Percentiles rank a stretch among this genome's conserved stretches.
These are phyloP conservation scores for Glandiceps talaboti DNA, from an alignment of 53 echinoderm and acorn worm genomes.

Conservation along the genomic window DNA sequence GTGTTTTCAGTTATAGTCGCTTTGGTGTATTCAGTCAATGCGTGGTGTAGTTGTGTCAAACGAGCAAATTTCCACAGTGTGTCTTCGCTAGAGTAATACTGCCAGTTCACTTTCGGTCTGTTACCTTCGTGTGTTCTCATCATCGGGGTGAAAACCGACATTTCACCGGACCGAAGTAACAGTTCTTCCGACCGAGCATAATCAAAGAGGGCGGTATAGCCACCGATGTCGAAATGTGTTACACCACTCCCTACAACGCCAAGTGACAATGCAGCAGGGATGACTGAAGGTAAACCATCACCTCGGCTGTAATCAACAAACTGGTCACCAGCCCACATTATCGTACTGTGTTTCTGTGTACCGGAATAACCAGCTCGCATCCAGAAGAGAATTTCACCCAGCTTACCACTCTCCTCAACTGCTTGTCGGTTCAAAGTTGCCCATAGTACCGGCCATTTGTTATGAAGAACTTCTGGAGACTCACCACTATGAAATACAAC, in stretches of 20 bases:
- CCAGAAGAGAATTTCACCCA: slow-evolving; percentile 76
- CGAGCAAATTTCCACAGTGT: slow-evolving; percentile 57
- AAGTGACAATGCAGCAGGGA: slow-evolving; percentile 73
- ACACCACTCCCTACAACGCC: slow-evolving; percentile 74
- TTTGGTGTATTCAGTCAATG: slow-evolving; percentile 51
- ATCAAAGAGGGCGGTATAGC: slow-evolving; percentile 88
- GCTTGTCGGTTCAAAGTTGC: slow-evolving; percentile 73
- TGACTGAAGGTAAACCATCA: slow-evolving; percentile 88
- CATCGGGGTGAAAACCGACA: slow-evolving; percentile 90
- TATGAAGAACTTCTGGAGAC: slow-evolving; percentile 58
- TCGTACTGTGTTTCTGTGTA: slow-evolving; percentile 54
- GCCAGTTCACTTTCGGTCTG: slow-evolving; percentile 75
- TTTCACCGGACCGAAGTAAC: slow-evolving; percentile 73
- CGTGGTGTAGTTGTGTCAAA: slow-evolving; percentile 49
- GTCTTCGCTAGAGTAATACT: slow-evolving; percentile 67
- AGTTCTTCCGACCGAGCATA: slow-evolving; percentile 78
- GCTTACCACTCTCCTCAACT: slow-evolving; percentile 62
- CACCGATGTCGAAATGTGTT: slow-evolving; percentile 86
- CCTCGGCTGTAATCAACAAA: slow-evolving; percentile 77
- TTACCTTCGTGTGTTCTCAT: slow-evolving; percentile 96
- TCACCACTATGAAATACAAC: slow-evolving; percentile 61
- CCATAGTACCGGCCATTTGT: slow-evolving; percentile 88
- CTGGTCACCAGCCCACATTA: slow-evolving; percentile 98
- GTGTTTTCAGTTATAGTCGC: slow-evolving; percentile 41
- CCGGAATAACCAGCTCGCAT: slow-evolving; percentile 91